Base-by-base conservation (phyloP, 2,797 vertebrate genomes). In the Tenualosa ilisha region DNA sequence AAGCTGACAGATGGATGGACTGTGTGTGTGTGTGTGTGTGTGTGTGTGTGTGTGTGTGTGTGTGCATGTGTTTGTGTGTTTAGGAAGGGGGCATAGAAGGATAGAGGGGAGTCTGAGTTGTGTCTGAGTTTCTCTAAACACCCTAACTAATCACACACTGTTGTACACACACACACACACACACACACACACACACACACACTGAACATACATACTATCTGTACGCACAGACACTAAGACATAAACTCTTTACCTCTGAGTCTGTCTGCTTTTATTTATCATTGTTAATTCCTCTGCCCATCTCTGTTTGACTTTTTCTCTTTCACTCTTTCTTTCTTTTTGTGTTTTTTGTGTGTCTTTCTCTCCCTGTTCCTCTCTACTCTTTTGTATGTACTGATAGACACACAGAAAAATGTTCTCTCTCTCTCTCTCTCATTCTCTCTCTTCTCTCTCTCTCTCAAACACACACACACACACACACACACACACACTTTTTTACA, bases 1-100 rank as follows among this genome's bases (percentile, higher is more conserved):
- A 84, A 26, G 37, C 84, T 86, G 84, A 75, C 68, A 75, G 68
- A 75, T 75, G 68, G 68, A 75, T 75, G 68, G 31, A 4, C 68
- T 40, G 15, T 75, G 37, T 43, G 37, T 40, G 68, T 75, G 68
- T 72, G 65, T 72, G 65, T 37, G 68, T 17, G 31, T 37, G 31
- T 40, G 68, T 75, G 68, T 40, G 37, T 2, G 3, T 6, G 68
- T 72, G 65, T 72, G 65, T 37, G 26, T 72, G 65, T 37, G 65
- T 37, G 26, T 37, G 65, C 15, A 12, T 72, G 26, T 26, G 24
- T 72, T 26, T 15, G 50, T 51, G 50, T 51, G 46, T 51, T 51
- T 51, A 2, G 11, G 50, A 51, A 12, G 15, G 20, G 20, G 54
- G 54, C 17, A 22, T 22, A 22, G 20, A 22, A 20, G 54, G 54